Percentiles rank a stretch among this genome's conserved stretches.
These are phyloP conservation scores for Puma concolor DNA, from an alignment of 2,113 vertebrate species.

Conservation along the genomic window DNA sequence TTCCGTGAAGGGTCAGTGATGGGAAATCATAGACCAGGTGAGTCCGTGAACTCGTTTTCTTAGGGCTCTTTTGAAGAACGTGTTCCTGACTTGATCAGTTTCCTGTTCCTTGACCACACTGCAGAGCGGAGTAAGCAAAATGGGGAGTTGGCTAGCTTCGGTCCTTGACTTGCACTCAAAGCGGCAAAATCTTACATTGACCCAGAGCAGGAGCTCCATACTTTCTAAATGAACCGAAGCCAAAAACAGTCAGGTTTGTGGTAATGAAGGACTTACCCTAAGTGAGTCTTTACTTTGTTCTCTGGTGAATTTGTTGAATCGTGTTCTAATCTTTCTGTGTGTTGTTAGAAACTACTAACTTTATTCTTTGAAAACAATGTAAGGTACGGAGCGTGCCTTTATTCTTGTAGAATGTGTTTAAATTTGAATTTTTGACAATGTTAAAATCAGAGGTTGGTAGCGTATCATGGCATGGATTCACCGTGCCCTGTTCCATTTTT, in stretches of 20 bases:
- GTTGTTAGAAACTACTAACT: not conserved
- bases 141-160: not conserved
- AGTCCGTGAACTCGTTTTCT: not conserved
- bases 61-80: not conserved
- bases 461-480: not conserved
- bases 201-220: not conserved
- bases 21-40: not conserved
- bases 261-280: not conserved
- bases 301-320: conserved; percentile 14
- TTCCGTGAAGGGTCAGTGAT: not conserved
- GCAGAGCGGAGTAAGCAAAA: not conserved
- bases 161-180: not conserved
- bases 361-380: not conserved
- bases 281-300: not conserved
- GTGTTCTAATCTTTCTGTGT: not conserved
- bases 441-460: not conserved
- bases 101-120: not conserved
- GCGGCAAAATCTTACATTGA: not conserved
- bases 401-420: conserved; percentile 11
- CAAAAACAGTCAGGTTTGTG: not conserved
- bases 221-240: conserved; percentile 7
- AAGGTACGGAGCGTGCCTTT: not conserved
- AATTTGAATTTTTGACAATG: not conserved
- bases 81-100: conserved; percentile 1
- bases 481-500: not conserved